These are phyloP conservation scores for Anolis sagrei DNA, from an alignment of 2,113 vertebrate genomes.

Conservation along the genomic window DNA sequence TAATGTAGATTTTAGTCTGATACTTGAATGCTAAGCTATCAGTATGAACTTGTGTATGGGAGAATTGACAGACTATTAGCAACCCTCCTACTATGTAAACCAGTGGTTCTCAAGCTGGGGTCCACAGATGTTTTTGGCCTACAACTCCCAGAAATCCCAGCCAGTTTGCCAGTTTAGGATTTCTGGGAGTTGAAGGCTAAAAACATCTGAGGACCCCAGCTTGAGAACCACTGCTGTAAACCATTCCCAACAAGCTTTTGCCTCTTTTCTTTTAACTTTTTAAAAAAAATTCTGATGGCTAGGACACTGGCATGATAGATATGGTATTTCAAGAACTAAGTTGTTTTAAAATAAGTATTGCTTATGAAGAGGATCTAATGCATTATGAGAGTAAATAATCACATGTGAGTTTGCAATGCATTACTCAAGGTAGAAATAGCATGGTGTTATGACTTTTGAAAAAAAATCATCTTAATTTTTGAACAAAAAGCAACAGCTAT, in stretches of 20 bases:
- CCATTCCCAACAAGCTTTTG: neutral
- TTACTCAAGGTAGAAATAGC: too few relatives aligned
- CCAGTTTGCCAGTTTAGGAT: too few relatives aligned
- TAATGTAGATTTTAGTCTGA: neutral
- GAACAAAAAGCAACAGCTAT: neutral
- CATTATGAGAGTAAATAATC: too few relatives aligned
- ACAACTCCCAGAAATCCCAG: too few relatives aligned
- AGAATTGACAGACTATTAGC: neutral
- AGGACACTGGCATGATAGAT: neutral
- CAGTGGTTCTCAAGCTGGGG: too few relatives aligned
- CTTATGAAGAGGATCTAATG: neutral
- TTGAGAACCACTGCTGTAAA: too few relatives aligned
- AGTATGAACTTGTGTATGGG: neutral
- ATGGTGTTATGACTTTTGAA: too few relatives aligned
- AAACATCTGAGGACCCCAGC: too few relatives aligned
- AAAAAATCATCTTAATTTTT: neutral
- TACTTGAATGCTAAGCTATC: neutral
- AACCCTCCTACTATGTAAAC: neutral
- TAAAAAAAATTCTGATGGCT: neutral
- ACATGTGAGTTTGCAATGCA: too few relatives aligned
- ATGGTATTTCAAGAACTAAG: neutral
- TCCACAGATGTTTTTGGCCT: too few relatives aligned
- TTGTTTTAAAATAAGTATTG: neutral
- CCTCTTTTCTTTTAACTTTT: neutral
- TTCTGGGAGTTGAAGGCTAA: too few relatives aligned